phyloP scores from a whole-genome alignment of 2,888 invertebrate genomes.

The Polietes domitor region DNA sequence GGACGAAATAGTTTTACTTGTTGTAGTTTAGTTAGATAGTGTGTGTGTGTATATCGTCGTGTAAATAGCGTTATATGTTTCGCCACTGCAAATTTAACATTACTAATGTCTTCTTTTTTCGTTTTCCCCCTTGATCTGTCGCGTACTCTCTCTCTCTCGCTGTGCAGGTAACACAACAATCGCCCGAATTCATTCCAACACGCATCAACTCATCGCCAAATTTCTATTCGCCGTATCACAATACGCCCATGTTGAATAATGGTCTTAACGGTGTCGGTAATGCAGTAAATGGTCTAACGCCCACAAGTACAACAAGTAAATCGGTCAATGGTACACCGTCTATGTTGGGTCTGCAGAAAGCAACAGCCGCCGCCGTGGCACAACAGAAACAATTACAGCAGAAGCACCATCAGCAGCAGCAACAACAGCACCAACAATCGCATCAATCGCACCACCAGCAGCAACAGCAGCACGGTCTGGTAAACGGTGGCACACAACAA shows the following conservation, averaged over 20 bases:
- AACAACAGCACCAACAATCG: conserved; percentile 72
- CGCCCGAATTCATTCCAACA: conserved; percentile 83
- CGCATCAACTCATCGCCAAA: conserved; percentile 80
- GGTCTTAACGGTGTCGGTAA: conserved; percentile 69
- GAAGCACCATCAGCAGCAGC: conserved; percentile 70
- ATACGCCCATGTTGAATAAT: conserved; percentile 76
- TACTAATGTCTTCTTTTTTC: background rate
- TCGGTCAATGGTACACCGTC: conserved; percentile 73
- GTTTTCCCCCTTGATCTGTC: background rate
- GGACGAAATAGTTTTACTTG: too few relatives aligned
- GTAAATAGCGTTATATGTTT: background rate
- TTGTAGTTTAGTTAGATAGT: background rate
- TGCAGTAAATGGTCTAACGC: conserved; percentile 72
- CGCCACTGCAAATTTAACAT: background rate
- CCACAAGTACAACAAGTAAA: conserved; percentile 71
- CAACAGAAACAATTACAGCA: conserved; percentile 75
- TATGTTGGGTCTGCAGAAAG: conserved; percentile 77
- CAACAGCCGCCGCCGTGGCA: conserved; percentile 74
- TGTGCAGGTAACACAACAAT: conserved; percentile 81
- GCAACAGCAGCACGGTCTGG: conserved; percentile 70
- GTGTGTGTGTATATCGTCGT: background rate
- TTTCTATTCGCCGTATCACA: conserved; percentile 80
- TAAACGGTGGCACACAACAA: conserved; percentile 68
- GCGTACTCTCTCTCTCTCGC: too few relatives aligned
- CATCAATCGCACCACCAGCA: conserved; percentile 65